Base-by-base conservation (phyloP, 2,888 invertebrate species). In the Amiota communis region DNA sequence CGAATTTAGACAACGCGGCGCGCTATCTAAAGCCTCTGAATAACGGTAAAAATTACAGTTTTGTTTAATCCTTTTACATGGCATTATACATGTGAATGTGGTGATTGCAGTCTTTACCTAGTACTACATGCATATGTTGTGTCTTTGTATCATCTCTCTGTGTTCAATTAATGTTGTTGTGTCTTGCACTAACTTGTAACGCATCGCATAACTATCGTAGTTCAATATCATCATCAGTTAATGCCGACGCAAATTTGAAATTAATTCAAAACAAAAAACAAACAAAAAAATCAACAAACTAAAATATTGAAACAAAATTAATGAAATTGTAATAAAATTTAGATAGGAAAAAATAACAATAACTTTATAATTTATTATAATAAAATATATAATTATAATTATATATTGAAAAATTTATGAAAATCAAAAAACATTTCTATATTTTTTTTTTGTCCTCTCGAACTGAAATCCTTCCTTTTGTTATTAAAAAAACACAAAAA, bases 1-100 rank as follows among this genome's bases (percentile, higher is more conserved):
- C 81, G 82, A 76, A 75, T 77, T 77, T 71, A 51, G 23, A 61
- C 59, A 61, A 59, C 73, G 77, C 80, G 80, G 71, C 76, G 72
- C 76, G 84, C 77, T 72, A 76, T 69, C 56, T 57, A 73, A 61
- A 12, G n/a, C 67, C 47, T 68, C 56, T 73, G 72, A 75, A 73
- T 17, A 59, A 63, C 63, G 63, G 63, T 63, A 63, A 63, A 63
- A 53, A 53, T 36, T 36, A 36, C 36, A 36, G 36, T 36, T 36
- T 36, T 36, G 4, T 36, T 36, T 36, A 6, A 36, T 36, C 8
- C 36, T 36, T 36, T 36, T 36, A 36, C 36, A 36, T 36, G 36
- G 0, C n/a, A n/a, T n/a, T n/a, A n/a, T 6, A 36, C 36, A 36
- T 36, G 8, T 6, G 36, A 36, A 36, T 36, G 36, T 36, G 36